Conservation (phyloP, 2,797 vertebrate species). For the Chloroceryle amazona region DNA sequence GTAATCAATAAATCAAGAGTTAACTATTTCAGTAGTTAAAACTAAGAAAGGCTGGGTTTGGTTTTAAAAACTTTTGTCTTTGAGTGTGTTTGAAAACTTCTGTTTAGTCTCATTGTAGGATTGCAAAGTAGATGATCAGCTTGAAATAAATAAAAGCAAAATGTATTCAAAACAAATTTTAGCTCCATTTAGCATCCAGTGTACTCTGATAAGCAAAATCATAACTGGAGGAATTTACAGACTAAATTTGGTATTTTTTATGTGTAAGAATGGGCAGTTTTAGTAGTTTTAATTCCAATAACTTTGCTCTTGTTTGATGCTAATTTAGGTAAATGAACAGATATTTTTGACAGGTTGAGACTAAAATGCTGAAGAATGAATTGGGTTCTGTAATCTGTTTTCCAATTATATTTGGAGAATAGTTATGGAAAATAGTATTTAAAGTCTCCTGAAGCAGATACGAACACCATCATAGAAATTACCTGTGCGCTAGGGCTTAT, state of each 20-base stretch:
- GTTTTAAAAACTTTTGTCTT: background rate
- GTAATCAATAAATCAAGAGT: background rate
- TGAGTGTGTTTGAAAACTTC: background rate
- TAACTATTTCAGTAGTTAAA: background rate
- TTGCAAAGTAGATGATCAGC: background rate
- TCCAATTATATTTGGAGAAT: background rate
- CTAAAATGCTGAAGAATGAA: background rate
- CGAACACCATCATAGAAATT: background rate
- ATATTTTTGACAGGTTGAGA: background rate
- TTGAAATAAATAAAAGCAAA: background rate
- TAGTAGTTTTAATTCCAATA: background rate
- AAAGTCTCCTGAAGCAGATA: background rate
- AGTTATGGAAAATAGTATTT: background rate
- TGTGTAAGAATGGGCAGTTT: background rate
- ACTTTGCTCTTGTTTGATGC: background rate
- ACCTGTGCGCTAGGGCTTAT: background rate
- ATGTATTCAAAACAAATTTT: background rate
- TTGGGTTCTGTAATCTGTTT: background rate
- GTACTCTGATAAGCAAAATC: background rate
- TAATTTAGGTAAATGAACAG: background rate
- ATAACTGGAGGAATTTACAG: background rate
- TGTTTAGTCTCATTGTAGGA: background rate
- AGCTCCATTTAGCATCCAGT: background rate
- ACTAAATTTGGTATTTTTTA: background rate
- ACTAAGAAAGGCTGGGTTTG: background rate